These are phyloP conservation scores for Spondyliosoma cantharus DNA, from an alignment of 2,797 vertebrate species.

Conservation along the genomic window DNA sequence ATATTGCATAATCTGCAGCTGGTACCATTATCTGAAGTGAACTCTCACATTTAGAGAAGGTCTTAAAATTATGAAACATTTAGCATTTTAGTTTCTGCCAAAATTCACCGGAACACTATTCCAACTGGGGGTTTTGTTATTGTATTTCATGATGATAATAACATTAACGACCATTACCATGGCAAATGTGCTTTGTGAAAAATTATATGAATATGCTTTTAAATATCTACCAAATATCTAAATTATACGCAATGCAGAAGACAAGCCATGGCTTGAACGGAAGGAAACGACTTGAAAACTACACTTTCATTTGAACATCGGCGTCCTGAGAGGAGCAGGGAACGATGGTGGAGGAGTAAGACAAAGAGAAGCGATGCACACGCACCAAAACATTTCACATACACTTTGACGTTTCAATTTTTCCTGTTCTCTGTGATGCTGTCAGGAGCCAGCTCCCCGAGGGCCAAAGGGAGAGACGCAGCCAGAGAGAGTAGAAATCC, in stretches of 20 bases:
- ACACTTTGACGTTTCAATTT: constrained; percentile 68
- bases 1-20: constrained; percentile 23
- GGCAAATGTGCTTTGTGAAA: not conserved
- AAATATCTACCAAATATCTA: not conserved
- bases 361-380: constrained; percentile 46
- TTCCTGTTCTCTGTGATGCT: constrained; percentile 54
- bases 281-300: constrained; percentile 38
- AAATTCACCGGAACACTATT: not conserved
- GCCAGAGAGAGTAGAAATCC: constrained; percentile 46
- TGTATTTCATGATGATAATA: not conserved
- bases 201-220: not conserved
- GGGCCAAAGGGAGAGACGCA: constrained; percentile 40
- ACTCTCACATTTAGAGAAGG: not conserved
- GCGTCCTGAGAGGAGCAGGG: constrained; percentile 25
- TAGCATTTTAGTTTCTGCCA: not conserved
- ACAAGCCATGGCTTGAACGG: constrained; percentile 7
- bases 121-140: not conserved
- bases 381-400: constrained; percentile 65
- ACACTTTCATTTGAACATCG: constrained; percentile 15
- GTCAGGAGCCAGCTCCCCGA: constrained; percentile 69
- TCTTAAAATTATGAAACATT: not conserved
- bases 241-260: not conserved
- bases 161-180: not conserved
- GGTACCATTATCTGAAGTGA: not conserved
- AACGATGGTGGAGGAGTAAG: constrained; percentile 36